Evolutionary conservation across 2,797 vertebrate species (phyloP), one percentile per base, ranked within the genome.

Genomic region (Sebastes iracundus): DNA sequence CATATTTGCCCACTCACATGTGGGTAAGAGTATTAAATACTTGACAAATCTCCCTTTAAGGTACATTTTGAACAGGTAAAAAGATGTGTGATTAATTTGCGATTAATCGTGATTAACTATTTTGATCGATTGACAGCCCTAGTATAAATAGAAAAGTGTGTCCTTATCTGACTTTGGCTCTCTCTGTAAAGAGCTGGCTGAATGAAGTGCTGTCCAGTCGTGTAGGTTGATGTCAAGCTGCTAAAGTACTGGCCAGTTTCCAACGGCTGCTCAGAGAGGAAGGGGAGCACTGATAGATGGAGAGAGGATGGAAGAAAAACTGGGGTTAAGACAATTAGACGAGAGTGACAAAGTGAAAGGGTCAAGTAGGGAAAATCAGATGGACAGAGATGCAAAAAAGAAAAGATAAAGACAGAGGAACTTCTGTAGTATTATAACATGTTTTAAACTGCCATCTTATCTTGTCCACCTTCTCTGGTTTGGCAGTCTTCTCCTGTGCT

Each of bases 251-350:
- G 78, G 75, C 33, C 25, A 2, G 3, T 14, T 58, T 72, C 46
- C 75, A 77, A 42, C 6, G 2, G 42, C 59, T 66, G 30, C 8
- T 77, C 60, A 70, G 58, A 60, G 60, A 58, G 60, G 4, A 72
- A 42, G 55, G 59, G 32, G 20, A 28, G 28, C 59, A 23, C 7
- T 22, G 55, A 77, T 82, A 85, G 87, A 84, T 80, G 77, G 79
- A 46, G 53, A 73, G n/a, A 22, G 62, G 4, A 35, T 14, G 61
- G 55, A 74, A 46, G 71, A 10, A 65, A 58, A 75, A 68, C 58
- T 68, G 14, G 33, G 58, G 28, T 32, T 22, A 80, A 83, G 80
- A 77, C 59, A 65, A 30, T 75, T 56, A 75, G 35, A 42, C 42
- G n/a, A 56, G 27, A 28, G 12, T 71, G 60, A 23, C 23, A 23